phyloP scores from a whole-genome alignment of 1,140 invertebrate genomes.

The Solenopsis fugax region DNA sequence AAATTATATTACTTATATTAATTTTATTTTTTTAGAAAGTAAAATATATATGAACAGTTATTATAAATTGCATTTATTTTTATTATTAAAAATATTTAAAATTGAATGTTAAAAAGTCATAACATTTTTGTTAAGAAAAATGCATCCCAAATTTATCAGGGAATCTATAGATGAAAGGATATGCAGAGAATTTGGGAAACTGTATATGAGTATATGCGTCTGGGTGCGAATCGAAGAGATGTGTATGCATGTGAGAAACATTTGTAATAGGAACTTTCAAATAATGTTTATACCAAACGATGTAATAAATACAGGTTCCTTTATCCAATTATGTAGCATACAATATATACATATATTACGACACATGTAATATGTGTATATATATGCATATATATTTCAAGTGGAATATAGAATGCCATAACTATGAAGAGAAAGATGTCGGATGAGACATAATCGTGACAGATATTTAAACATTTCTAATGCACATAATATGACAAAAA shows the following conservation, averaged over 20 bases:
- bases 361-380: not conserved
- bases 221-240: not conserved
- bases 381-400: slow-evolving; percentile 19
- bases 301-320: slow-evolving; percentile 49
- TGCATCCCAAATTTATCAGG: slow-evolving; percentile 18
- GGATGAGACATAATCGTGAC: slow-evolving; percentile 19
- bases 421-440: not conserved
- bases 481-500: slow-evolving; percentile 48
- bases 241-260: slow-evolving; percentile 16
- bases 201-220: not conserved
- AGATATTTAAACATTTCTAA: slow-evolving; percentile 56
- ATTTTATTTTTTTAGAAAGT: not conserved
- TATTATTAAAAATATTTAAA: slow-evolving; percentile 34
- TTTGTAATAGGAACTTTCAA: slow-evolving; percentile 46
- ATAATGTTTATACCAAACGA: slow-evolving; percentile 45
- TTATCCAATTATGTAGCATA: slow-evolving; percentile 27
- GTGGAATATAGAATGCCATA: slow-evolving; percentile 22
- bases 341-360: slow-evolving; percentile 20
- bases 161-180: slow-evolving; percentile 40
- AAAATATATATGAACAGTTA: not conserved
- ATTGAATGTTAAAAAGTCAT: not conserved
- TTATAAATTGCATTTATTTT: slow-evolving; percentile 31
- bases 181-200: slow-evolving; percentile 28
- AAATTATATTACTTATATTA: slow-evolving; percentile 29
- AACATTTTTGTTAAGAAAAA: slow-evolving; percentile 15